These are phyloP conservation scores for Protobothrops flavoviridis DNA, from an alignment of 2,113 vertebrate genomes.

Conservation along the genomic window DNA sequence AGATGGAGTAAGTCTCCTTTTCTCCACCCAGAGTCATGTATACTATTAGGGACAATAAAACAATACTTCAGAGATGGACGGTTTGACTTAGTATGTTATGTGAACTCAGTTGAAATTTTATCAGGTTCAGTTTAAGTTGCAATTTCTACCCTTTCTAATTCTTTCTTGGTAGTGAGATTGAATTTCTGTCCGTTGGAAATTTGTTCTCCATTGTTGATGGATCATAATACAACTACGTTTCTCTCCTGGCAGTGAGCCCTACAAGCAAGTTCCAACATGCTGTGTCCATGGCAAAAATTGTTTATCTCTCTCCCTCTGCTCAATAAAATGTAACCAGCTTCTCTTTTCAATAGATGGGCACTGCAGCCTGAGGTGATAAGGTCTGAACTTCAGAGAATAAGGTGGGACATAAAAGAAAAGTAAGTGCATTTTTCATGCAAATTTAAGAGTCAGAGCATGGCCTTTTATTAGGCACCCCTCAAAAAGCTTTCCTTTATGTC, in stretches of 20 bases:
- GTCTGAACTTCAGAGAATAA: neutral
- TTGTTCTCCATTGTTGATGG: neutral
- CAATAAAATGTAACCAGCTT: neutral
- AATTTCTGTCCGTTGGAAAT: neutral
- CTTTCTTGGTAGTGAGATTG: neutral
- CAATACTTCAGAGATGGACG: neutral
- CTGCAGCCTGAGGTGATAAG: conserved; percentile 25
- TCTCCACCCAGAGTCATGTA: neutral
- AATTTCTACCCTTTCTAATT: neutral
- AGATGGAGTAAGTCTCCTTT: neutral
- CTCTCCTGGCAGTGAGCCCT: rapidly evolving
- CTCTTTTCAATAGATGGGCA: neutral
- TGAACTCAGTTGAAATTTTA: neutral
- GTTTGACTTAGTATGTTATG: neutral
- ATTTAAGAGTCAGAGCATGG: neutral
- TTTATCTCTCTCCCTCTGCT: neutral
- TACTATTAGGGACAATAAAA: neutral
- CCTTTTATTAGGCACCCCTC: neutral
- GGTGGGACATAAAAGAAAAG: neutral
- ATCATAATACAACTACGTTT: neutral
- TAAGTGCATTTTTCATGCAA: neutral
- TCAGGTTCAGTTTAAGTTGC: neutral
- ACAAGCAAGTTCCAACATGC: neutral
- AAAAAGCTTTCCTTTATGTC: neutral
- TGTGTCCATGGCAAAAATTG: conserved; percentile 40